Evolutionary conservation across 2,888 invertebrate species (phyloP).

Genomic region (Temnothorax rugatulus): DNA sequence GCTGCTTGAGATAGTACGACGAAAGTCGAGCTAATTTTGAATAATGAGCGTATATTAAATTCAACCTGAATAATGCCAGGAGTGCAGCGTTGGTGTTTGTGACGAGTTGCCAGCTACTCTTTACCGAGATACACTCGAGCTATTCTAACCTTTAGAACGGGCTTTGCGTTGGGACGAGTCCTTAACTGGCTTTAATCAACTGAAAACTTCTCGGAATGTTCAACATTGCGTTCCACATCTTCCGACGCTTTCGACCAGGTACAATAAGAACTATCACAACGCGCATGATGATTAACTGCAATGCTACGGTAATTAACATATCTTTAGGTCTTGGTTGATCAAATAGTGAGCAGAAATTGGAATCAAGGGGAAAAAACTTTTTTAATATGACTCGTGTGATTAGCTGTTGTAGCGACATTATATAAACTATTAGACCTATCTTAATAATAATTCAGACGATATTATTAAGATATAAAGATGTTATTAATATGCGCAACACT

Average conservation of each 20-base stretch:
- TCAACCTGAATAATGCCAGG: constrained; percentile 70
- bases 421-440: background rate
- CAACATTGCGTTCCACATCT: constrained; percentile 74
- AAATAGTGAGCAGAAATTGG: background rate
- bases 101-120: constrained; percentile 73
- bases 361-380: background rate
- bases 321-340: background rate
- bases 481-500: background rate
- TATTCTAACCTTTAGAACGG: constrained; percentile 64
- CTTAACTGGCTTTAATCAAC: constrained; percentile 81
- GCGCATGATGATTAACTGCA: constrained; percentile 35
- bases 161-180: constrained; percentile 62
- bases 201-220: constrained; percentile 79
- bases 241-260: constrained; percentile 54
- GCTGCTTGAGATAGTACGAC: constrained; percentile 48
- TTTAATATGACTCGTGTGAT: too few relatives aligned
- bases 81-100: constrained; percentile 68
- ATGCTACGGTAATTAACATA: constrained; percentile 45
- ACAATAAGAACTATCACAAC: constrained; percentile 30
- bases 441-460: background rate
- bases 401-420: background rate
- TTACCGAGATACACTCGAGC: constrained; percentile 67
- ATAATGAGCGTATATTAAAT: constrained; percentile 82
- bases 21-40: constrained; percentile 79
- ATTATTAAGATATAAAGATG: background rate